Evolutionary conservation across 2,888 invertebrate genomes (phyloP).

Genomic region (Cheilosia variabilis): DNA sequence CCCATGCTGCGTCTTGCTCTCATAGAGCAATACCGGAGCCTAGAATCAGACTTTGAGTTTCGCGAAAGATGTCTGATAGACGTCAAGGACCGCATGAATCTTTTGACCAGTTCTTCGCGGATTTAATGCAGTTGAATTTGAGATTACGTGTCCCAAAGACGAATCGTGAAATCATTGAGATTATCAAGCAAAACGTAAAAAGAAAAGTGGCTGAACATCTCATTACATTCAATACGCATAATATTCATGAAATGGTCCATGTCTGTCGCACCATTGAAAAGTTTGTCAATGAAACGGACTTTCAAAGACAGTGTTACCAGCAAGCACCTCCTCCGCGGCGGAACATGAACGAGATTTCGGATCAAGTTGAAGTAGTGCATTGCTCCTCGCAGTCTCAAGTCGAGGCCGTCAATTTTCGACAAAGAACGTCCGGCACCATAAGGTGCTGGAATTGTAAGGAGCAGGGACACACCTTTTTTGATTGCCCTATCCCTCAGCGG

Average conservation of each 20-base stretch:
- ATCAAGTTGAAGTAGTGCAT: no score
- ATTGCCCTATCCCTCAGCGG: neutral
- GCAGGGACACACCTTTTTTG: neutral
- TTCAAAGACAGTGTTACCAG: neutral
- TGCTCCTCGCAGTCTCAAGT: no score
- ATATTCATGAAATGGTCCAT: neutral
- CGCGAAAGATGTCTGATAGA: neutral
- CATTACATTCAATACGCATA: neutral
- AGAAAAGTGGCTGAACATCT: neutral
- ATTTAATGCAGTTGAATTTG: neutral
- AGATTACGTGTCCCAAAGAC: neutral
- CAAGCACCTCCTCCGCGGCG: neutral
- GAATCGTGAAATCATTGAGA: neutral
- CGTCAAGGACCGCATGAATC: neutral
- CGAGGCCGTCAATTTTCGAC: no score
- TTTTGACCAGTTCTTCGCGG: neutral
- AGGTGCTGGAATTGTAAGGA: slow-evolving; percentile 16
- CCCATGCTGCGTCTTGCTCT: neutral
- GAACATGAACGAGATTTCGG: neutral
- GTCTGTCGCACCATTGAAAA: neutral
- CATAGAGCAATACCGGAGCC: neutral
- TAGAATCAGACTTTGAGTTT: slow-evolving; percentile 1
- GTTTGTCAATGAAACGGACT: neutral
- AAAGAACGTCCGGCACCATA: no score
- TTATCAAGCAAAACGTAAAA: neutral